A percentile compares a stretch with the other conserved stretches of the same genome.
Evolutionary conservation across 37 sponge, comb jelly and placozoan species (phyloP).

Genomic region (Chondrosia reniformis): DNA sequence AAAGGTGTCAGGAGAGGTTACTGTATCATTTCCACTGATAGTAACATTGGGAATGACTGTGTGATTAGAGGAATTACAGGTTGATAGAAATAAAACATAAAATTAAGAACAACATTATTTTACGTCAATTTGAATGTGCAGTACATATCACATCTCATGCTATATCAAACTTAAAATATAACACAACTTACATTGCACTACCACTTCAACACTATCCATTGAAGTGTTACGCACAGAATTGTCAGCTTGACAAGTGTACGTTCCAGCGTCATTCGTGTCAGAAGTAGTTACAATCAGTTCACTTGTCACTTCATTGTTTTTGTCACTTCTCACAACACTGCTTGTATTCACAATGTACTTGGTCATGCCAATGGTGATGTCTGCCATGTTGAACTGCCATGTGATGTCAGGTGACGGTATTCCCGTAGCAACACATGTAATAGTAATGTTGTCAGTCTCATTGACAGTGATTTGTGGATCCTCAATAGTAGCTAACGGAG

Average conservation of each 20-base stretch:
- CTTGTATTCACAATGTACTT: neutral
- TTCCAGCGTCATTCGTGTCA: neutral
- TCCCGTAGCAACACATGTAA: conserved; percentile 48
- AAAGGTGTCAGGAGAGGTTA: no score
- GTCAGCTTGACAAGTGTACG: conserved; percentile 12
- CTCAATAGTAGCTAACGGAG: neutral
- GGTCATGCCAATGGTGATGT: neutral
- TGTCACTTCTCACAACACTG: no score
- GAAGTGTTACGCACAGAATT: neutral
- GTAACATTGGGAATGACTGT: no score
- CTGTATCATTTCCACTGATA: no score
- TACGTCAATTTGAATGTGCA: no score
- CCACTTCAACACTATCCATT: neutral
- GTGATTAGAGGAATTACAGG: no score
- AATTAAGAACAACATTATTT: no score
- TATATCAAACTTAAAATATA: no score
- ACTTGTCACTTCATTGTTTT: conserved; percentile 9
- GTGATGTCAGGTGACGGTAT: conserved; percentile 49
- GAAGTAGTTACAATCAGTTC: conserved; percentile 4
- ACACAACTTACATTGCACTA: conserved; percentile 4
- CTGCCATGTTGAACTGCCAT: conserved; percentile 26
- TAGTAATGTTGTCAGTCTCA: neutral
- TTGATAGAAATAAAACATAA: no score
- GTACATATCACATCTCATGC: no score
- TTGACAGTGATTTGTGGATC: conserved; percentile 7